Conservation (phyloP, 2,797 vertebrate genomes). For the Darevskia nairensis region DNA sequence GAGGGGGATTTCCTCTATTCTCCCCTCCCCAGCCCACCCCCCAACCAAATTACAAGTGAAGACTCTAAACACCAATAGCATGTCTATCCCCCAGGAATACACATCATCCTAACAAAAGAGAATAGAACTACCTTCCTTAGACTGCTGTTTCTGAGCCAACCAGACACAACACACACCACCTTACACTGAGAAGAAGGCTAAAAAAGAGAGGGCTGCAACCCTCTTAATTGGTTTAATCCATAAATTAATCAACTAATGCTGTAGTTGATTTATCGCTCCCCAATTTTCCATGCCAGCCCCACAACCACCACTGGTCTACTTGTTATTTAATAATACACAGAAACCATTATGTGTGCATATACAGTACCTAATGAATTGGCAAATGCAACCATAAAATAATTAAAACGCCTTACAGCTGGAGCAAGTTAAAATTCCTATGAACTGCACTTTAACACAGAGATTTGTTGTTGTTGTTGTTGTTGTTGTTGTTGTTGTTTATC, state of each 20-base stretch:
- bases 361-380: too few species aligned
- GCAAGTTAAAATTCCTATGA: too few species aligned
- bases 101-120: background rate
- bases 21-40: background rate
- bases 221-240: background rate
- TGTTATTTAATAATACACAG: too few species aligned
- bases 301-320: too few species aligned
- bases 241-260: background rate
- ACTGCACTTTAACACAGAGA: too few species aligned
- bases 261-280: background rate
- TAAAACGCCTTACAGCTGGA: too few species aligned
- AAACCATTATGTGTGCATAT: too few species aligned
- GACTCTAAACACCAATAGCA: background rate
- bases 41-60: constrained; percentile 4
- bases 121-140: background rate
- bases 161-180: background rate
- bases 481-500: too few species aligned
- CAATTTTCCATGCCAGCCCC: too few species aligned
- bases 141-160: background rate
- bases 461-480: too few species aligned
- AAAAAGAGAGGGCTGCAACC: background rate
- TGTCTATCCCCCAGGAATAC: background rate
- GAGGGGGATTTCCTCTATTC: background rate
- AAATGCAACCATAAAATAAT: too few species aligned
- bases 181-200: background rate